A percentile compares a stretch with the other conserved stretches of the same genome.
Evolutionary conservation across 2,797 vertebrate species (phyloP).

Genomic region (Trichosurus vulpecula): DNA sequence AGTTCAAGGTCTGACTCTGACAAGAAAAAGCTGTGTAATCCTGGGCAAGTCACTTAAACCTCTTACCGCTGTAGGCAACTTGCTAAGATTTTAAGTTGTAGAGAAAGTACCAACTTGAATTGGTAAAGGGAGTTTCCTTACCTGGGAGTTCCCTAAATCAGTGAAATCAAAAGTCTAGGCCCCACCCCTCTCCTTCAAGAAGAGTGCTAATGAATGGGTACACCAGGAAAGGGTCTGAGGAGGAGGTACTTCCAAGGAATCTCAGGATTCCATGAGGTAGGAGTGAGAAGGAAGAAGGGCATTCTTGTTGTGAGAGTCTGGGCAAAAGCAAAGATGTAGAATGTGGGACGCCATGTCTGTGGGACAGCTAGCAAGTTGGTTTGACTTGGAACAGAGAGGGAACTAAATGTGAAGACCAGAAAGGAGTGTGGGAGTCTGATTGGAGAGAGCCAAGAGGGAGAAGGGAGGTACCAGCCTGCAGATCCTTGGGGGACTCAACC

Average conservation of each 20-base stretch:
- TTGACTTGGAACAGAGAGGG: neutral
- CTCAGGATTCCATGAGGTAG: neutral
- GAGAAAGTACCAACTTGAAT: neutral
- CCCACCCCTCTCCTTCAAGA: neutral
- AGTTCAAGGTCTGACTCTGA: neutral
- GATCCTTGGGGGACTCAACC: neutral
- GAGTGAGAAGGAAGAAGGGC: neutral
- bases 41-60: neutral
- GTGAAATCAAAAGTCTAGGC: neutral
- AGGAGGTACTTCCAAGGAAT: neutral
- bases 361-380: neutral
- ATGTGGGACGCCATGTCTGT: neutral
- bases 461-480: neutral
- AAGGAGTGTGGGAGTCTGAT: neutral
- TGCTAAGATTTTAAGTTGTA: neutral
- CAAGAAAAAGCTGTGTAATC: neutral
- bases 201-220: neutral
- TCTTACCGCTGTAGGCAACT: neutral
- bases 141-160: neutral
- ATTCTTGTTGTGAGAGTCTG: neutral
- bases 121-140: neutral
- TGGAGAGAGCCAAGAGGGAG: neutral
- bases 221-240: neutral
- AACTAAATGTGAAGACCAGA: neutral
- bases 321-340: neutral